phyloP scores from a whole-genome alignment of 2,113 vertebrate species.

The Mormoops blainvillei region DNA sequence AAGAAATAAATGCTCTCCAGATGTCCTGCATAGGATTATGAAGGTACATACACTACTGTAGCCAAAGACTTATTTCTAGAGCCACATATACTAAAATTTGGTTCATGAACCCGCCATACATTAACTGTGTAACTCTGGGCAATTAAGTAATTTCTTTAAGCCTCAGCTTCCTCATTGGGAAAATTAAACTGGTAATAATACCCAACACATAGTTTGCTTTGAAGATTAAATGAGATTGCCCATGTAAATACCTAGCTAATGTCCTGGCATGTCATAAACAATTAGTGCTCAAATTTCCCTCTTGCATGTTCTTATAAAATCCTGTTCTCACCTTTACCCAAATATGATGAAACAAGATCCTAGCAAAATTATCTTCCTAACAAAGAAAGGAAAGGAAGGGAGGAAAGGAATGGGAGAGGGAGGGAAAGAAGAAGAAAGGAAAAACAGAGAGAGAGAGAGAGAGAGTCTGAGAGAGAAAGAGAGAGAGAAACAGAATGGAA shows the following conservation, averaged over 20 bases:
- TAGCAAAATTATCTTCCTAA: not conserved
- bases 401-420: not conserved
- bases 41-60: not conserved
- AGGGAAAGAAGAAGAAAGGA: rapidly evolving
- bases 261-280: not conserved
- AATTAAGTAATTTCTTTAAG: not conserved
- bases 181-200: not conserved
- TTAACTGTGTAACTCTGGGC: not conserved
- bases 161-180: not conserved
- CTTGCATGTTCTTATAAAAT: not conserved
- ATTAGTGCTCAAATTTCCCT: not conserved
- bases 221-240: not conserved
- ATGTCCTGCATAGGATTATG: not conserved
- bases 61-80: not conserved
- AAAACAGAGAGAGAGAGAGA: not conserved
- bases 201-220: not conserved
- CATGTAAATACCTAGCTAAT: not conserved
- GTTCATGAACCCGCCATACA: not conserved
- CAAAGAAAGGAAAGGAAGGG: rapidly evolving
- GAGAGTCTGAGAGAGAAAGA: not conserved
- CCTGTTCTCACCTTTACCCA: not conserved
- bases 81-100: not conserved
- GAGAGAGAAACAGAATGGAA: not conserved
- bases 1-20: not conserved
- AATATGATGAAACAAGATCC: not conserved